Percentiles rank a stretch among this genome's conserved stretches.
Conservation (phyloP, 2,797 vertebrate species). For the Falco rusticolus region DNA sequence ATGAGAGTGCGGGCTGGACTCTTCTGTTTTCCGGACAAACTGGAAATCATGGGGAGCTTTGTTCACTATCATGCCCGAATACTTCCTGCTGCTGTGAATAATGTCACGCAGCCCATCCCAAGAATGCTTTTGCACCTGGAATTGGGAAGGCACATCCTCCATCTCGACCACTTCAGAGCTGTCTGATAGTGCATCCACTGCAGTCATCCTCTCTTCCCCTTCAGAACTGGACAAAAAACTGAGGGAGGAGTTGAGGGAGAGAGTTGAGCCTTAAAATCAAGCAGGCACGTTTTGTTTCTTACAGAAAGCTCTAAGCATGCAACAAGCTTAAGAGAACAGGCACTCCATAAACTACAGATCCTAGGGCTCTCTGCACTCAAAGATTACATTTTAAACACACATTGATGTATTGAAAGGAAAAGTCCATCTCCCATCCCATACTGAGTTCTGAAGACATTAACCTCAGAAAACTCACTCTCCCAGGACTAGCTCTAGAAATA, state of each 20-base stretch:
- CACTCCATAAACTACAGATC: not conserved
- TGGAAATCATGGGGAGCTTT: slow-evolving; percentile 98
- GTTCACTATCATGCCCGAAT: slow-evolving; percentile 93
- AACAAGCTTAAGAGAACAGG: not conserved
- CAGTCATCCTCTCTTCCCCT: slow-evolving; percentile 87
- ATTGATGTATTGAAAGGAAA: fast-evolving
- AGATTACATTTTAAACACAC: not conserved
- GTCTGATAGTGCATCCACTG: slow-evolving; percentile 85
- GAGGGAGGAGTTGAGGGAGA: not conserved
- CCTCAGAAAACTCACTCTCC: not conserved
- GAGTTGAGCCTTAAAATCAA: not conserved
- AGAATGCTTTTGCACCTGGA: slow-evolving; percentile 94
- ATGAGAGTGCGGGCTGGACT: slow-evolving; percentile 92
- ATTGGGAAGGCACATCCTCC: slow-evolving; percentile 88
- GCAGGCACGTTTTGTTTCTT: not conserved
- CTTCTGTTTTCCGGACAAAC: slow-evolving; percentile 93
- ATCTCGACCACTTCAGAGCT: slow-evolving; percentile 86
- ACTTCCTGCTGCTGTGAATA: slow-evolving; percentile 96
- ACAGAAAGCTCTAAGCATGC: not conserved
- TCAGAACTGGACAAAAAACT: slow-evolving; percentile 77
- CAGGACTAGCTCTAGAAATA: not conserved
- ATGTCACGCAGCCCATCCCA: slow-evolving; percentile 96
- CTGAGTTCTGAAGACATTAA: not conserved
- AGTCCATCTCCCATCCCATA: not conserved
- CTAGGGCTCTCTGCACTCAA: not conserved